Evolutionary conservation across 30 jellyfish, hydroid and myxozoan species (phyloP).

Genomic region (Aurelia coerulea): DNA sequence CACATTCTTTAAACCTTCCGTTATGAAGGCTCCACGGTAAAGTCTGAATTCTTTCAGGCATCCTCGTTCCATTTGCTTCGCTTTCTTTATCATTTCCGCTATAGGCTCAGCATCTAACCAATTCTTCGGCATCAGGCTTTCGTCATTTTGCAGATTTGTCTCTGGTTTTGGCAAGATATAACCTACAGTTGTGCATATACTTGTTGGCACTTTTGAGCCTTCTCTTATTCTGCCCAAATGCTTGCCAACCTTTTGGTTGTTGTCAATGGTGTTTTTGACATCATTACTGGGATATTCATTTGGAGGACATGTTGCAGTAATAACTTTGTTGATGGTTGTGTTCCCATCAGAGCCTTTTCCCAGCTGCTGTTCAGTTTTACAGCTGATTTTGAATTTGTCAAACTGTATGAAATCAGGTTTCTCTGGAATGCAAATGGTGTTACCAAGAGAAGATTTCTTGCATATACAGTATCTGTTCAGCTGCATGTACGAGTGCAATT

Average conservation of each 20-base stretch:
- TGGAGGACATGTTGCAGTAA: slow-evolving; percentile 1
- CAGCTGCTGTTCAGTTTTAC: not conserved
- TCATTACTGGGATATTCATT: not conserved
- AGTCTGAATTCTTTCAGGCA: not conserved
- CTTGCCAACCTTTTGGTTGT: slow-evolving; percentile 1
- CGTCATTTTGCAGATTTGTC: not conserved
- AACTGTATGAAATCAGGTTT: not conserved
- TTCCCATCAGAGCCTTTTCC: not conserved
- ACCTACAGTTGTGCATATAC: not conserved
- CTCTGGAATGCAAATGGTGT: not conserved
- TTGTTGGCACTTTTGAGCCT: not conserved
- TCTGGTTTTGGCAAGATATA: not conserved
- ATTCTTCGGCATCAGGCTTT: not conserved
- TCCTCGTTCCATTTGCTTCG: not conserved
- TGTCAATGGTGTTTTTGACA: not conserved
- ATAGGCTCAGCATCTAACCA: not conserved
- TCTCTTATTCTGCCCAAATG: not conserved
- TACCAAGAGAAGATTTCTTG: not conserved
- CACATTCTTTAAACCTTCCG: not conserved
- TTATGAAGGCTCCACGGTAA: not conserved
- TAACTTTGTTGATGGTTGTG: not conserved
- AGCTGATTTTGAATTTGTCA: not conserved
- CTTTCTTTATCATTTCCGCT: not conserved
- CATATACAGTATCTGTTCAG: not conserved
- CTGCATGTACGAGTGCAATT: not conserved